Evolutionary conservation across 2,888 invertebrate species (phyloP).

Genomic region (Vanessa cardui): DNA sequence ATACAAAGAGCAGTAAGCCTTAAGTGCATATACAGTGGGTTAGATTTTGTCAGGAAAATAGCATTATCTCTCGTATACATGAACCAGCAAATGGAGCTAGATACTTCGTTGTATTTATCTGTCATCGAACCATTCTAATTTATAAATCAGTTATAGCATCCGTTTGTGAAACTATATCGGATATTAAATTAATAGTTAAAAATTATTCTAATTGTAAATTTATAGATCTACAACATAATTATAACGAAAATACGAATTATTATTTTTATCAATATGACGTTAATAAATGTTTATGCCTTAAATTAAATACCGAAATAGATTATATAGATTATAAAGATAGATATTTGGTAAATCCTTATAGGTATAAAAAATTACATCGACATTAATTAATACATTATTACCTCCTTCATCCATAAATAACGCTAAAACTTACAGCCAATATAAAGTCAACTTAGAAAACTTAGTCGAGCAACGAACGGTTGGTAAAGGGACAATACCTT

Average conservation of each 20-base stretch:
- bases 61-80: too few species aligned
- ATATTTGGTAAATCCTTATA: background rate
- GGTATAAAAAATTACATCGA: background rate
- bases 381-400: background rate
- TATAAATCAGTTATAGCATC: too few species aligned
- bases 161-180: too few species aligned
- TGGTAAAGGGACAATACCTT: background rate
- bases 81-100: too few species aligned
- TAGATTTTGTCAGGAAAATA: too few species aligned
- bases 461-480: background rate
- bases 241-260: background rate
- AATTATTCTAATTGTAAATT: background rate
- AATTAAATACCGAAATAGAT: constrained; percentile 11
- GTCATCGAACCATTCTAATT: too few species aligned
- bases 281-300: background rate
- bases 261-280: background rate
- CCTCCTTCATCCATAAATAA: background rate
- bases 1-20: too few species aligned
- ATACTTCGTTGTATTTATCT: too few species aligned
- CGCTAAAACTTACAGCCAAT: background rate
- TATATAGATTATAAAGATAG: constrained; percentile 11
- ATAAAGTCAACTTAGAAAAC: constrained; percentile 1
- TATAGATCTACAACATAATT: background rate
- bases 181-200: too few species aligned
- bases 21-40: too few species aligned